Evolutionary conservation across 1,140 invertebrate genomes (phyloP), one percentile per base, ranked within the genome.

Genomic region (Euura saliciscinereae): DNA sequence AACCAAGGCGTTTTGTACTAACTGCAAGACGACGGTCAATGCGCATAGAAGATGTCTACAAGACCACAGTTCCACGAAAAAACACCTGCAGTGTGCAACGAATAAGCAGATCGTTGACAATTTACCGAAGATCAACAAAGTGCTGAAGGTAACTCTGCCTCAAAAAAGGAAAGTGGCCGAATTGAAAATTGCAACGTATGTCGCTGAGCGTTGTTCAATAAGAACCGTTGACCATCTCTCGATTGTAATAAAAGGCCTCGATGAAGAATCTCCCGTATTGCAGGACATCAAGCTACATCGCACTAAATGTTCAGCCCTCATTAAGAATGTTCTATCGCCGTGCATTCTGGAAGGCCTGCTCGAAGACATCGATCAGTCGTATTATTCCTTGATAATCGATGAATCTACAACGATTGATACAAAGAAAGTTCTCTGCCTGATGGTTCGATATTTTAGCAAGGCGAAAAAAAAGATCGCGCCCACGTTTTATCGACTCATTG

Each of bases 151-250:
- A 7, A 67, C 73, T 66, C 67, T 71, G 2, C 6, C 73, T 10
- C 59, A 70, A 59, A 73, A 72, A 68, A 6, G 71, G 43, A 77
- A 77, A 71, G 66, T 68, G 10, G 71, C 71, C 10, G 75, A 76
- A 43, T 65, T 77, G 44, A 75, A 77, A 72, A 73, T 73, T 28
- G 71, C 72, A 4, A 66, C 67, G n/a, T 77, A 73, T 45, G 71
- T 77, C 11, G 76, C 76, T 6, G 76, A 77, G 68, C 76, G 74
- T 71, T 77, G 71, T 13, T 75, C 76, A 2, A 69, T 77, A 8
- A 70, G 69, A 71, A 45, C 70, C 8, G 67, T 73, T 2, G 72
- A 75, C 65, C 73, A 75, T 75, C 67, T 75, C 2, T 68, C 65
- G 3, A 43, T 65, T 4, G n/a, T 77, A 2, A 73, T 77, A 10